These are phyloP conservation scores for Onychomys torridus DNA, from an alignment of 2,797 vertebrate genomes.

Conservation along the genomic window DNA sequence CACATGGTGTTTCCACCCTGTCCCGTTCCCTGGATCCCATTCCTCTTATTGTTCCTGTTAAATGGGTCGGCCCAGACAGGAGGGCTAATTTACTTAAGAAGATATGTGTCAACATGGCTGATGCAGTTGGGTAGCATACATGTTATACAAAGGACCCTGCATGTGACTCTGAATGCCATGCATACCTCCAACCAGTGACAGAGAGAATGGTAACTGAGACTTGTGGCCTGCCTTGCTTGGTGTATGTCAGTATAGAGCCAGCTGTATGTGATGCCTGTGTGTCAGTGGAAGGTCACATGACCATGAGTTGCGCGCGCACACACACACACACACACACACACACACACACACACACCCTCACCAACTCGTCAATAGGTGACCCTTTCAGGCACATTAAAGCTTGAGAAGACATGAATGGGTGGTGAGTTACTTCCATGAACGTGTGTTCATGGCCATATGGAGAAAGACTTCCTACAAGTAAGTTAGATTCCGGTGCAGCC, in stretches of 20 bases:
- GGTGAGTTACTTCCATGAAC: background rate
- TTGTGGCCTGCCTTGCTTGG: background rate
- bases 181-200: background rate
- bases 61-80: background rate
- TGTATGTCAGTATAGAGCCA: background rate
- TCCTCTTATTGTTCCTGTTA: background rate
- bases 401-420: background rate
- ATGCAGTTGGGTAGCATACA: background rate
- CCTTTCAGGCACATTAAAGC: background rate
- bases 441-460: background rate
- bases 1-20: background rate
- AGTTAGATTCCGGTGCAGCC: accelerated
- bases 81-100: background rate
- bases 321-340: no score
- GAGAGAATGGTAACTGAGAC: background rate
- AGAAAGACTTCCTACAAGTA: background rate
- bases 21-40: background rate
- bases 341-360: no score
- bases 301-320: background rate
- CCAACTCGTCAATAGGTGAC: background rate
- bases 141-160: background rate
- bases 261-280: accelerated
- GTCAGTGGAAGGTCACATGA: background rate
- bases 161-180: background rate
- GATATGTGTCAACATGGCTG: background rate